Evolutionary conservation across 1,140 invertebrate genomes (phyloP).

Genomic region (Zaprionus ghesquierei): DNA sequence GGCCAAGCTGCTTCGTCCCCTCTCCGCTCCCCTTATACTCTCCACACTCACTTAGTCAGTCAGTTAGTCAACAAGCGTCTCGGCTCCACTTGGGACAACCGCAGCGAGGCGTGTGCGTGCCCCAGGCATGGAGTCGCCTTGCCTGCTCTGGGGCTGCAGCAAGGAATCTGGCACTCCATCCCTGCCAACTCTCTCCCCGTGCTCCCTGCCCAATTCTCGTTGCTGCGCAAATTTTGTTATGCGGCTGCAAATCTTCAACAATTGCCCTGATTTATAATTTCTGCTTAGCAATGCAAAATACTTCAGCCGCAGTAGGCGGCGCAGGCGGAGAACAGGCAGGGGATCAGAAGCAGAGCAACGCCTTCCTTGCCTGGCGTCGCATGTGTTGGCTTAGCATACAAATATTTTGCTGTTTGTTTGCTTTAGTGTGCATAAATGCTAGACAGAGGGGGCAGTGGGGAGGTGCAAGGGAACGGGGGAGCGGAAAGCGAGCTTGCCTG

Average conservation of each 20-base stretch:
- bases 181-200: too few relatives aligned
- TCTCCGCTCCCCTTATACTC: background rate
- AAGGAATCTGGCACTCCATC: constrained; percentile 1
- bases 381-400: constrained; percentile 80
- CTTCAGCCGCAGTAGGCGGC: constrained; percentile 67
- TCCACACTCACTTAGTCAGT: constrained; percentile 46
- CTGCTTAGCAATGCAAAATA: constrained; percentile 81
- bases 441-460: constrained; percentile 1
- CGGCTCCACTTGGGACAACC: constrained; percentile 13
- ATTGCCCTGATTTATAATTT: constrained; percentile 81
- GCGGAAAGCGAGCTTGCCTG: background rate
- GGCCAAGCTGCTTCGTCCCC: background rate
- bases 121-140: too few relatives aligned
- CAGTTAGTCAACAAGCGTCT: constrained; percentile 29
- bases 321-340: background rate
- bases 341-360: too few relatives aligned
- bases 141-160: background rate
- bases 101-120: constrained; percentile 30
- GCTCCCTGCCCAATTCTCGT: background rate
- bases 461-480: background rate
- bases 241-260: constrained; percentile 80
- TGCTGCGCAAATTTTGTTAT: constrained; percentile 67
- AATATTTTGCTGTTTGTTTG: constrained; percentile 81
- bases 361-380: constrained; percentile 38
- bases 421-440: constrained; percentile 73